Evolutionary conservation across 1,140 invertebrate species (phyloP), one percentile per base, ranked within the genome.

Genomic region (Pygmarrhopalites habei): DNA sequence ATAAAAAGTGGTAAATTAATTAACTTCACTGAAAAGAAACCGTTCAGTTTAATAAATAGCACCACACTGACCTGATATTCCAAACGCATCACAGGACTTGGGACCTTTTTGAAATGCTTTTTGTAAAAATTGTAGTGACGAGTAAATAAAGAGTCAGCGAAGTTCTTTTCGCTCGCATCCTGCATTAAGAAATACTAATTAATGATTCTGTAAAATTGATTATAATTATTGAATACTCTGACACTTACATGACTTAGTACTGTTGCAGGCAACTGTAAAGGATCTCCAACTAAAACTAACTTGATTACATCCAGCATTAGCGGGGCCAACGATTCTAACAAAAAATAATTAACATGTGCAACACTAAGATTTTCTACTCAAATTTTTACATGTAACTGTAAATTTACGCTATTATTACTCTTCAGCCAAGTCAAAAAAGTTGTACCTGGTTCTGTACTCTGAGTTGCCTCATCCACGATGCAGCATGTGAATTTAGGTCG

Each of bases 391-490:
- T n/a, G n/a, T n/a, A n/a, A n/a, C n/a, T n/a, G n/a, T n/a, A n/a
- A n/a, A n/a, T n/a, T n/a, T n/a, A n/a, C n/a, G n/a, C n/a, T n/a
- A n/a, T n/a, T n/a, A n/a, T n/a, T n/a, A n/a, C n/a, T n/a, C n/a
- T n/a, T n/a, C n/a, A n/a, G n/a, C n/a, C n/a, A n/a, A n/a, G n/a
- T n/a, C n/a, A n/a, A n/a, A n/a, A n/a, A n/a, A n/a, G n/a, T n/a
- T n/a, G n/a, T n/a, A n/a, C n/a, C n/a, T 0, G 87, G 83, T 75
- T 95, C 92, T 23, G 84, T 84, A 66, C 85, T 86, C 70, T 95
- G 90, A 0, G 89, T 88, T 17, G 92, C 91, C 77, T 97, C 92
- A 75, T 97, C 92, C 32, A 95, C 82, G 35, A 96, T 90, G 71
- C 92, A 94, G 49, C 87, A 80, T 51, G 86, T 83, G 73, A 94